These are phyloP conservation scores for Ptychadena robeensis DNA, from an alignment of 2,797 vertebrate genomes.

Conservation along the genomic window DNA sequence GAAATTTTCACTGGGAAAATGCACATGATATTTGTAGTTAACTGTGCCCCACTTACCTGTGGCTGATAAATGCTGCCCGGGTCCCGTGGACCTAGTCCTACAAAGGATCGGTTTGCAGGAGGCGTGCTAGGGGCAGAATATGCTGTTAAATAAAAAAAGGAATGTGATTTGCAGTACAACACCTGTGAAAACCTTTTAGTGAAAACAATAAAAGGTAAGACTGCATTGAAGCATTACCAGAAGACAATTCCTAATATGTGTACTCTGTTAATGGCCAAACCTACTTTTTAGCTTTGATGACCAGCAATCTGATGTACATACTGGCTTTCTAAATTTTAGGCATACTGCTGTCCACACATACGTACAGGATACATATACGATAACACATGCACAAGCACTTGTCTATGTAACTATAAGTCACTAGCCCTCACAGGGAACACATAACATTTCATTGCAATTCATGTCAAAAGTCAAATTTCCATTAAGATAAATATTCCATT, in stretches of 20 bases:
- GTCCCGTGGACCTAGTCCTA: conserved; percentile 93
- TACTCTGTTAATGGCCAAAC: neutral
- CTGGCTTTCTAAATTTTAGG: no score
- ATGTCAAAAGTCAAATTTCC: neutral
- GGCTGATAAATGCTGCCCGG: conserved; percentile 92
- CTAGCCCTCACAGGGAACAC: neutral
- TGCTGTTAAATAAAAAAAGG: conserved; percentile 80
- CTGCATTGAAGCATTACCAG: neutral
- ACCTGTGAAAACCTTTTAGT: no score
- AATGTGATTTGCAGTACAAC: conserved; percentile 62
- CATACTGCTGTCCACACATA: no score
- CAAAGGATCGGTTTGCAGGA: conserved; percentile 92
- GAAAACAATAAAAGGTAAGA: neutral
- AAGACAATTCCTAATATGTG: neutral
- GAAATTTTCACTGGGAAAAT: neutral
- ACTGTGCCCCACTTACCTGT: conserved; percentile 77
- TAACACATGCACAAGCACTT: neutral
- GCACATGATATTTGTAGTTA: neutral
- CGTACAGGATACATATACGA: no score
- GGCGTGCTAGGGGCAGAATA: conserved; percentile 92
- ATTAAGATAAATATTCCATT: neutral
- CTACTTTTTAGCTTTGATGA: no score
- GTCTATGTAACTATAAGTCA: neutral
- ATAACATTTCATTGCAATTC: neutral
- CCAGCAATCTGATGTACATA: no score